These are phyloP conservation scores for Cheilosia grossa DNA, from an alignment of 2,888 invertebrate species.

Conservation along the genomic window DNA sequence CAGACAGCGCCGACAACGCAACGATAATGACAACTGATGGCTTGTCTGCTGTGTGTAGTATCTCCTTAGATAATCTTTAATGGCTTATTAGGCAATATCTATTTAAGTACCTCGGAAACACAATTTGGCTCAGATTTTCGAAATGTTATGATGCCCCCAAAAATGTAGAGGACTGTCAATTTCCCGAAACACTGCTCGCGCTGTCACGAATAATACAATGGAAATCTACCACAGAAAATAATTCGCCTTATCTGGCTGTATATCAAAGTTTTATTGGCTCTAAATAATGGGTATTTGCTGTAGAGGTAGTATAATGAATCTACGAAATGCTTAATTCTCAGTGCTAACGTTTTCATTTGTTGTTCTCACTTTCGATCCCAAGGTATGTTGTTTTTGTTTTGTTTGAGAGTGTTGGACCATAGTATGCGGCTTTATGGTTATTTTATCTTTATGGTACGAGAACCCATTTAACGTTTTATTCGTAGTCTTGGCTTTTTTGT, in stretches of 20 bases:
- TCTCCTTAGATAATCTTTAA: slow-evolving; percentile 58
- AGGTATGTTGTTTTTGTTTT: not conserved
- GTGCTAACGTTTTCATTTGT: slow-evolving; percentile 59
- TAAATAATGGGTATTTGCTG: slow-evolving; percentile 71
- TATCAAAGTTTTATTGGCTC: slow-evolving; percentile 72
- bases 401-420: slow-evolving; percentile 48
- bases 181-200: slow-evolving; percentile 29
- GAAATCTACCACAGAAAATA: slow-evolving; percentile 60
- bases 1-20: not conserved
- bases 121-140: slow-evolving; percentile 21
- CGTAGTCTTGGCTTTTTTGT: slow-evolving; percentile 59
- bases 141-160: slow-evolving; percentile 13
- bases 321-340: slow-evolving; percentile 60
- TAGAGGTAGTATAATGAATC: slow-evolving; percentile 73
- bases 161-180: slow-evolving; percentile 12
- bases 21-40: slow-evolving; percentile 37
- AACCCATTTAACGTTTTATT: slow-evolving; percentile 63
- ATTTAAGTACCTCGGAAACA: slow-evolving; percentile 17
- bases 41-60: slow-evolving; percentile 23
- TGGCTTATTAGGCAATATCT: slow-evolving; percentile 43
- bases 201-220: slow-evolving; percentile 49
- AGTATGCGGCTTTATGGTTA: slow-evolving; percentile 49
- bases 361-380: slow-evolving; percentile 63
- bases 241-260: slow-evolving; percentile 67
- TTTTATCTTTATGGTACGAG: slow-evolving; percentile 69